Percentiles rank a stretch among this genome's conserved stretches.
Evolutionary conservation across 1,140 invertebrate genomes (phyloP).

Genomic region (Atta colombica): DNA sequence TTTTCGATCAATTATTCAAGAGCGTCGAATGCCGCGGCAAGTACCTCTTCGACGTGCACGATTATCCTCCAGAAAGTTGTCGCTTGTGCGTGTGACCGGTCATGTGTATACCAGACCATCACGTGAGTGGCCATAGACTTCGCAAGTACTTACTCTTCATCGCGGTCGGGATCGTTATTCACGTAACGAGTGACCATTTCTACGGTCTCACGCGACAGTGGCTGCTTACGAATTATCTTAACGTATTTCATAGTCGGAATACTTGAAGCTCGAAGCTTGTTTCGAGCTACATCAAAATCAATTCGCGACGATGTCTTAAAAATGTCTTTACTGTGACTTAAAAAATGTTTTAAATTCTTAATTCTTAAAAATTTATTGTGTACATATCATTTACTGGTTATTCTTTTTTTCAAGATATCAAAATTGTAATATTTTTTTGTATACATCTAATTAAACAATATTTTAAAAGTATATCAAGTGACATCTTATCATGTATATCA

Average conservation of each 20-base stretch:
- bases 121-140: slow-evolving; percentile 64
- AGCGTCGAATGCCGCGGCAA: slow-evolving; percentile 48
- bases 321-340: too few relatives aligned
- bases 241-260: background rate
- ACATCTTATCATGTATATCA: background rate
- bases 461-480: background rate
- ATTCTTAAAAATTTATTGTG: too few relatives aligned
- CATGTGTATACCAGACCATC: slow-evolving; percentile 59
- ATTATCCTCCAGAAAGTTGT: slow-evolving; percentile 47
- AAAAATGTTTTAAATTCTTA: too few relatives aligned
- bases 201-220: slow-evolving; percentile 41
- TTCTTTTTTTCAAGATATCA: background rate
- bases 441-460: background rate
- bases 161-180: slow-evolving; percentile 66
- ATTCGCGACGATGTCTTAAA: background rate
- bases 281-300: background rate
- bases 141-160: slow-evolving; percentile 45
- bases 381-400: background rate
- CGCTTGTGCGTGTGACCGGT: slow-evolving; percentile 63
- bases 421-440: background rate
- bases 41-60: background rate
- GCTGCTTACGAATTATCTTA: background rate
- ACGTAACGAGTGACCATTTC: slow-evolving; percentile 71
- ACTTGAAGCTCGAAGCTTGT: background rate
- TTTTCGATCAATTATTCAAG: slow-evolving; percentile 79